phyloP scores from a whole-genome alignment of 2,797 vertebrate species.

The Benthosema pterotum region DNA sequence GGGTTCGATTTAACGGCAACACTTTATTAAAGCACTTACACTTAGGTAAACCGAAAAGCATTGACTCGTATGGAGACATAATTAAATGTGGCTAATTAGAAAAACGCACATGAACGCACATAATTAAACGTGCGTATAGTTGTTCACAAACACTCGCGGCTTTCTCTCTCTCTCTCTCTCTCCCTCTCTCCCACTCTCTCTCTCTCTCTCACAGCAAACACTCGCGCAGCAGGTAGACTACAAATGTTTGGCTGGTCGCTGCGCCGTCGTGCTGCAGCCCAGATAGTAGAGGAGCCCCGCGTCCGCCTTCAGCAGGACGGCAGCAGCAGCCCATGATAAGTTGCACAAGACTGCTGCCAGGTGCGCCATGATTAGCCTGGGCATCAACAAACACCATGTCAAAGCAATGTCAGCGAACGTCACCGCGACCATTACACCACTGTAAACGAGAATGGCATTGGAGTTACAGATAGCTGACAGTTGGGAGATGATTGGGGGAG shows the following conservation, averaged over 20 bases:
- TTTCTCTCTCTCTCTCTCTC: too few relatives aligned
- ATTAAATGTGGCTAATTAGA: too few relatives aligned
- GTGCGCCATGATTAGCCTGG: conserved; percentile 49
- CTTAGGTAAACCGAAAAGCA: too few relatives aligned
- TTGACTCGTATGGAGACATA: too few relatives aligned
- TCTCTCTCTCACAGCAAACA: background rate
- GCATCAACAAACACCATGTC: conserved; percentile 18
- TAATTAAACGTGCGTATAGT: too few relatives aligned
- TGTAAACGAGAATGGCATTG: conserved; percentile 15
- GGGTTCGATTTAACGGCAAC: too few relatives aligned
- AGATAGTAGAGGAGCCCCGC: conserved; percentile 36
- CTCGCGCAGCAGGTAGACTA: background rate
- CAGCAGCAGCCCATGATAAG: conserved; percentile 54
- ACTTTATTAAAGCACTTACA: too few relatives aligned
- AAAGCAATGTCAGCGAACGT: conserved; percentile 23
- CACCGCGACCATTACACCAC: conserved; percentile 37
- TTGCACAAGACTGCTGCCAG: conserved; percentile 39
- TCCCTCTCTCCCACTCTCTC: too few relatives aligned
- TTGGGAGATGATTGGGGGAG: conserved; percentile 22
- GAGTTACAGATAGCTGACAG: conserved; percentile 21
- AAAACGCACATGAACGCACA: too few relatives aligned
- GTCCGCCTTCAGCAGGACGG: conserved; percentile 41
- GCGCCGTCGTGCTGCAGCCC: conserved; percentile 28
- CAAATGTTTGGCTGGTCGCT: conserved; percentile 26
- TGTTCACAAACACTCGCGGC: background rate